Evolutionary conservation across 2,888 invertebrate species (phyloP).

Genomic region (Chrysolina americana): DNA sequence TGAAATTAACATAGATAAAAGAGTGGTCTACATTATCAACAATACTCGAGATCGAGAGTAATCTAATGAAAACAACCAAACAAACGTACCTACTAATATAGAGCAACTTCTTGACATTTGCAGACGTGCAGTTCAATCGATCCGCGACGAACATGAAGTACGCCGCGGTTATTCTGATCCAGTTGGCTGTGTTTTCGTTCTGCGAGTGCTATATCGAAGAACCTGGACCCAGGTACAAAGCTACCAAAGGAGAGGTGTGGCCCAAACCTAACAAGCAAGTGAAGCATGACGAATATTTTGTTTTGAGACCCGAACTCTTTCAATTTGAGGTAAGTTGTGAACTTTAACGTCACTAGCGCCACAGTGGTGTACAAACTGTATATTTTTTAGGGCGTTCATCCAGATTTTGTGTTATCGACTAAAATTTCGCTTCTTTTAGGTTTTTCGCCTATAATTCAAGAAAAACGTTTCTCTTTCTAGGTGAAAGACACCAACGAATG

Average conservation of each 20-base stretch:
- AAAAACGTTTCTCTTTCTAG: slow-evolving; percentile 41
- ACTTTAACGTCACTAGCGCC: not conserved
- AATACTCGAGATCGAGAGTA: not conserved
- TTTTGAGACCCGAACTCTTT: slow-evolving; percentile 71
- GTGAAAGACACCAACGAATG: slow-evolving; percentile 36
- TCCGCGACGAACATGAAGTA: slow-evolving; percentile 6
- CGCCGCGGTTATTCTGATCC: not conserved
- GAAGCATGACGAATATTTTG: slow-evolving; percentile 67
- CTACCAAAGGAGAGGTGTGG: slow-evolving; percentile 79
- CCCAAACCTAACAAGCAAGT: slow-evolving; percentile 75
- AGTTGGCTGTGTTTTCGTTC: slow-evolving; percentile 8
- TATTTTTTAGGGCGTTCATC: too few relatives aligned
- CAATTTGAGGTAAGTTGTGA: slow-evolving; percentile 69
- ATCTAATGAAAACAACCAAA: not conserved
- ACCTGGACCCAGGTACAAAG: slow-evolving; percentile 71
- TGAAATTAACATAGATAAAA: not conserved
- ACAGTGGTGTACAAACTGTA: too few relatives aligned
- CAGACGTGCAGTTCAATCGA: not conserved
- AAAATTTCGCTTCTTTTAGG: too few relatives aligned
- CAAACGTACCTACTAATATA: not conserved
- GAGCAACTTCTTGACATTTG: not conserved
- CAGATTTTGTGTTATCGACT: too few relatives aligned
- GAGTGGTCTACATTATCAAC: not conserved
- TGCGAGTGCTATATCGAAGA: slow-evolving; percentile 57
- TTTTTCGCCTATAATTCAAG: too few relatives aligned